Base-by-base conservation (phyloP, 2,888 invertebrate species). In the Andrena chrysosceles region DNA sequence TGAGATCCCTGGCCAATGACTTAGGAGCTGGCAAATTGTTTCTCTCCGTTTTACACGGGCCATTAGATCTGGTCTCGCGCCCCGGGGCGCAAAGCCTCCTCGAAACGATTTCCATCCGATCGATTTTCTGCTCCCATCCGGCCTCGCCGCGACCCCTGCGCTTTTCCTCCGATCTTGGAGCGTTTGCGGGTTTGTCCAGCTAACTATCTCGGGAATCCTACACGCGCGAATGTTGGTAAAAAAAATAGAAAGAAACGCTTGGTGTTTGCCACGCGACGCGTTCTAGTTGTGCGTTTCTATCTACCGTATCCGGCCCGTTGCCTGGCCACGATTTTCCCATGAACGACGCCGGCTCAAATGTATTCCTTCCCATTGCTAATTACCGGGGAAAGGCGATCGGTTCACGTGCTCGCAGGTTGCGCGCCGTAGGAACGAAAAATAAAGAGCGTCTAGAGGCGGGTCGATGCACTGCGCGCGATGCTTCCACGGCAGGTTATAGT, bases 221-320 rank as follows among this genome's bases (percentile, higher is more conserved):
- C 59, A 26, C 16, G 29, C 29, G 31, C 60, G 33, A 62, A 59
- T 26, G 42, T 42, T 48, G 35, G 26, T 10, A 16, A 26, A 56
- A 33, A 26, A 20, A 23, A 4, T 42, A 33, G 54, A 62, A 52
- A 48, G 64, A 80, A 80, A 72, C 81, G 42, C 20, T 20, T 35
- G 48, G 78, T 10, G 35, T 64, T 49, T 13, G 62, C 80, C 80
- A 81, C 81, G 81, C 81, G 63, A 73, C 48, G 81, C 54, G 10
- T 42, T 16, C 42, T 5, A 5, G 42, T 16, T 42, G 35, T 20
- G 59, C 66, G 80, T 71, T 80, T 54, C 54, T 64, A 60, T 54
- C 54, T 64, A 60, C 4, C 52, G 64, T 35, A 60, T 67, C 66
- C 60, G 81, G 35, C 26, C 3, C 26, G 16, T 2, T 13, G 16